Percentiles rank a stretch among this genome's conserved stretches.
Evolutionary conservation across 2,113 vertebrate species (phyloP).

Genomic region (Pristiophorus japonicus): DNA sequence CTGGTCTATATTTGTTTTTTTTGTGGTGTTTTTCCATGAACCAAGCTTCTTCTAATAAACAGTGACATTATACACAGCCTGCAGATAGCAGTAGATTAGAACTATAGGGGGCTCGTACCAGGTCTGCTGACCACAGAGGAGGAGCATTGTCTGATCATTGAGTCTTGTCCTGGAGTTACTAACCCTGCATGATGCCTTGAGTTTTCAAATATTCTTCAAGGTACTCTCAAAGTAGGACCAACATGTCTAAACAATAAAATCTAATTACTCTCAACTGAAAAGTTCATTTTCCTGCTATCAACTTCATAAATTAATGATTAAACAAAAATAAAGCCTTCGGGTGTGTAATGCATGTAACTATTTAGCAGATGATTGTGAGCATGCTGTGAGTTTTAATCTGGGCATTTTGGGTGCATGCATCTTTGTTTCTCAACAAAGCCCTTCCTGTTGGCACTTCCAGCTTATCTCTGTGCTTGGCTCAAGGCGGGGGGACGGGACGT

Average conservation of each 20-base stretch:
- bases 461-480: constrained; percentile 33
- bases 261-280: not conserved
- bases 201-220: not conserved
- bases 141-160: not conserved
- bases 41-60: not conserved
- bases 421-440: not conserved
- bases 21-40: not conserved
- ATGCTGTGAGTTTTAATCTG: not conserved
- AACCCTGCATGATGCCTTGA: constrained; percentile 21
- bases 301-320: not conserved
- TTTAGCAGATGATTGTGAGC: constrained; percentile 7
- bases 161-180: not conserved
- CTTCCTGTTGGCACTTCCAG: constrained; percentile 26
- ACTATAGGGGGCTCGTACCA: not conserved
- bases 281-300: not conserved
- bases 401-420: constrained; percentile 1
- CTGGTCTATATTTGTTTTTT: not conserved
- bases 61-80: not conserved
- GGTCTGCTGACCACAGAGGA: not conserved
- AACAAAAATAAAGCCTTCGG: not conserved
- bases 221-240: not conserved
- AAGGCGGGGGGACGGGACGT: not conserved
- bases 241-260: not conserved
- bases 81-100: not conserved
- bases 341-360: constrained; percentile 16